Base-by-base conservation (phyloP, 1,140 invertebrate genomes). In the Steinernema feltiae region DNA sequence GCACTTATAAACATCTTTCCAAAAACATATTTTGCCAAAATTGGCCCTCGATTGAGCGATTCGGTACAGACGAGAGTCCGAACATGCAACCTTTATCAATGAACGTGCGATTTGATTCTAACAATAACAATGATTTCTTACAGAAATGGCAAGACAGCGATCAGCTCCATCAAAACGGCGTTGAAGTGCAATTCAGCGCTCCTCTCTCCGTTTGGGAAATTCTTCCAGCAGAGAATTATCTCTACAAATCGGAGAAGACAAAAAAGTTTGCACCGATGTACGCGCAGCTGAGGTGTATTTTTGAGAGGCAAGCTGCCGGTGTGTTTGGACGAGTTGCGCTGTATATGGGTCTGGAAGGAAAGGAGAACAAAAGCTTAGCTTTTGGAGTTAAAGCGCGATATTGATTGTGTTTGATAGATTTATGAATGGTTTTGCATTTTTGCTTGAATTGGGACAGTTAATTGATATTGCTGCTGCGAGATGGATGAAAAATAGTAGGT, bases 311-410 rank as follows among this genome's bases (percentile, higher is more conserved):
- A 27, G 24, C 15, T 3, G 24, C 24, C 24, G 53, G 53, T 3
- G 53, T 63, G 24, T 63, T 17, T 27, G 53, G 53, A 17, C 12
- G 53, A 63, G 24, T 63, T n/a, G 53, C 53, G 24, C 24, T 63
- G 53, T 63, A 63, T 63, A 63, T 63, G 53, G 53, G 53, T 63
- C 53, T 63, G 2, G 53, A 63, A 27, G 53, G 53, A 3, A 63
- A 63, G 24, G 53, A 63, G 24, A 63, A 63, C 24, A 63, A 63
- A 21, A 63, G 53, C 24, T 63, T 63, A 3, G 53, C 7, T 3
- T 63, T 63, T 27, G 53, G 53, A 21, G 53, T 63, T 3, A 63
- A 21, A 27, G 53, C 53, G 12, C 7, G 53, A 21, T 63, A 63
- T 27, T 63, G 24, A 21, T 41, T 41, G 35, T 41, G 7, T 41